phyloP scores from a whole-genome alignment of 2,797 vertebrate species.

The Eidolon dupreanum region DNA sequence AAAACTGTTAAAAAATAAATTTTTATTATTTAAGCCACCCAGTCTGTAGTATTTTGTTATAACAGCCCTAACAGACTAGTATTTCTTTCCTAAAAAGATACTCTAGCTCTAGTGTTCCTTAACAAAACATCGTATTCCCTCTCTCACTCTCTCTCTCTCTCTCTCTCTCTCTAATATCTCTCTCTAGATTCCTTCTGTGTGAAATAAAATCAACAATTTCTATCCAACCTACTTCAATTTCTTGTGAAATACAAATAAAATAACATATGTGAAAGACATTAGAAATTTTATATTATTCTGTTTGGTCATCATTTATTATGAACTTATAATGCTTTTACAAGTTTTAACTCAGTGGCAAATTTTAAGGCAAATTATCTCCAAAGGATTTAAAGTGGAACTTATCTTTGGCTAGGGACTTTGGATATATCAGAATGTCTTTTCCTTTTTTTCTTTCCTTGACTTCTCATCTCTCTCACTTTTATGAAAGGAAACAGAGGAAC shows the following conservation, averaged over 20 bases:
- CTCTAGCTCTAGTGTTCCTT: background rate
- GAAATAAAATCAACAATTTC: background rate
- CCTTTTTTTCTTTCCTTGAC: background rate
- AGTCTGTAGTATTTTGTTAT: background rate
- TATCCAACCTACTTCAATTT: background rate
- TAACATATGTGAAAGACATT: background rate
- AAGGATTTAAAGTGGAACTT: background rate
- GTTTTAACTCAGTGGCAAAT: background rate
- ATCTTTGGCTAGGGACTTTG: background rate
- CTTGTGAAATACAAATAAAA: background rate
- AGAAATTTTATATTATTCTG: background rate
- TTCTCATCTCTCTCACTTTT: background rate
- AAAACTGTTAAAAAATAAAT: background rate
- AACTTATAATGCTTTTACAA: background rate
- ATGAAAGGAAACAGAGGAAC: background rate
- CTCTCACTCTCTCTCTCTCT: background rate
- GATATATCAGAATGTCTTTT: background rate
- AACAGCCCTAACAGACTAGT: background rate
- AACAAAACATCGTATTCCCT: background rate
- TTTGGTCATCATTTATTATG: background rate
- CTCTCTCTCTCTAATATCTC: background rate
- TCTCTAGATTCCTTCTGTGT: background rate
- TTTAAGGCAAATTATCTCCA: background rate
- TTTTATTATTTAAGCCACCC: background rate
- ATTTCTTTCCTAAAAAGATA: background rate